phyloP scores from a whole-genome alignment of 1,140 invertebrate species.

The Oedothorax gibbosus region DNA sequence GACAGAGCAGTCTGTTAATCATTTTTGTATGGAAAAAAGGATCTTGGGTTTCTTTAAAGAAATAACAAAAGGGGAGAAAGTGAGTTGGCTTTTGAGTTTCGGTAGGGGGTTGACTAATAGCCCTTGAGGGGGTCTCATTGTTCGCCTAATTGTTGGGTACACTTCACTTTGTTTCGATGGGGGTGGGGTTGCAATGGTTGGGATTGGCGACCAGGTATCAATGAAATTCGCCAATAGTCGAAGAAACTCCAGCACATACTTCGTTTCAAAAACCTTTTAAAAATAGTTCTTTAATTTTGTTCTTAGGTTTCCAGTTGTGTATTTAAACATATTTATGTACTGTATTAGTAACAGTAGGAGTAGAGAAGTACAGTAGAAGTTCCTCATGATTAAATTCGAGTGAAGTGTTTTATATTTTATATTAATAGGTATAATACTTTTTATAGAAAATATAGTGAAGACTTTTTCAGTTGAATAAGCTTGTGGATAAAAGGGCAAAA shows the following conservation, averaged over 20 bases:
- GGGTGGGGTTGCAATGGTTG: conserved; percentile 14
- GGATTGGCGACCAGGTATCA: background rate
- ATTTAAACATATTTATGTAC: no score
- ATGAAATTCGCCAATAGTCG: background rate
- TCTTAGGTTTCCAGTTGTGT: no score
- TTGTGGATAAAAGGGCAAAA: no score
- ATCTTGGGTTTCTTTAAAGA: background rate
- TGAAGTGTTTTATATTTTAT: no score
- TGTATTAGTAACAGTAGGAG: no score
- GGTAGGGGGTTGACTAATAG: conserved; percentile 55
- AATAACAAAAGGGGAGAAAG: background rate
- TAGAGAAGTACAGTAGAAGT: no score
- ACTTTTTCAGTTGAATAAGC: no score
- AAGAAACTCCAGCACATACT: background rate
- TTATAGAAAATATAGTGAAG: no score
- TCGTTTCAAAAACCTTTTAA: no score
- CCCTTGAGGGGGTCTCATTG: conserved; percentile 45
- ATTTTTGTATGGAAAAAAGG: background rate
- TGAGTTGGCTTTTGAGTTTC: conserved; percentile 14
- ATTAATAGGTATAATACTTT: no score
- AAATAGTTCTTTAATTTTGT: no score
- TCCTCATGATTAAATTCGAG: no score
- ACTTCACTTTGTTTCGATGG: conserved; percentile 30
- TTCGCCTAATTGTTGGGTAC: conserved; percentile 49
- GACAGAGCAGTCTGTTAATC: background rate